Percentiles rank a stretch among this genome's conserved stretches.
These are phyloP conservation scores for Vimba vimba DNA, from an alignment of 2,113 vertebrate species.

Conservation along the genomic window DNA sequence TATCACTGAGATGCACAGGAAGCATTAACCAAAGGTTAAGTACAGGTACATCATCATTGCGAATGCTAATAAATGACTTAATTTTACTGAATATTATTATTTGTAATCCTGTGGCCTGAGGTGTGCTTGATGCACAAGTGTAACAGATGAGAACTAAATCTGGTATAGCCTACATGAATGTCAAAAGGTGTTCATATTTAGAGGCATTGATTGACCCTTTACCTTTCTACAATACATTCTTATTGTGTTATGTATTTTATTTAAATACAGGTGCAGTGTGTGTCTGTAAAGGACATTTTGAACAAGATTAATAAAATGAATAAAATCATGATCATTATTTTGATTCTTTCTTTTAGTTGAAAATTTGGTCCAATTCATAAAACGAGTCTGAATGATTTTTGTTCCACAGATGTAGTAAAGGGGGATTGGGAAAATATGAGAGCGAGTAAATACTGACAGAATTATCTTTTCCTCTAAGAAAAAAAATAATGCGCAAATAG, in stretches of 20 bases:
- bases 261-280: constrained; percentile 21
- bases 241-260: constrained; percentile 39
- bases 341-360: background rate
- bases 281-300: constrained; percentile 22
- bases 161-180: background rate
- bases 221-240: constrained; percentile 28
- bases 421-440: background rate
- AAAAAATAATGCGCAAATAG: background rate
- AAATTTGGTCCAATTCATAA: background rate
- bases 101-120: constrained; percentile 1
- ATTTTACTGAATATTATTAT: constrained; percentile 3
- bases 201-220: constrained; percentile 24
- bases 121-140: constrained; percentile 6
- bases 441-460: background rate
- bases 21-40: constrained; percentile 55
- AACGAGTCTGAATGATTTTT: background rate
- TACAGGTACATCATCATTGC: constrained; percentile 16
- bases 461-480: background rate
- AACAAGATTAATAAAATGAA: background rate
- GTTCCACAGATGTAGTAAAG: background rate
- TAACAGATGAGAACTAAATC: background rate
- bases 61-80: background rate
- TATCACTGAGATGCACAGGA: constrained; percentile 44
- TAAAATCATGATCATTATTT: background rate
- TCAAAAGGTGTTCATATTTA: constrained; percentile 19